Evolutionary conservation across 2,888 invertebrate genomes (phyloP), one percentile per base, ranked within the genome.

Genomic region (Chymomyza procnemis): DNA sequence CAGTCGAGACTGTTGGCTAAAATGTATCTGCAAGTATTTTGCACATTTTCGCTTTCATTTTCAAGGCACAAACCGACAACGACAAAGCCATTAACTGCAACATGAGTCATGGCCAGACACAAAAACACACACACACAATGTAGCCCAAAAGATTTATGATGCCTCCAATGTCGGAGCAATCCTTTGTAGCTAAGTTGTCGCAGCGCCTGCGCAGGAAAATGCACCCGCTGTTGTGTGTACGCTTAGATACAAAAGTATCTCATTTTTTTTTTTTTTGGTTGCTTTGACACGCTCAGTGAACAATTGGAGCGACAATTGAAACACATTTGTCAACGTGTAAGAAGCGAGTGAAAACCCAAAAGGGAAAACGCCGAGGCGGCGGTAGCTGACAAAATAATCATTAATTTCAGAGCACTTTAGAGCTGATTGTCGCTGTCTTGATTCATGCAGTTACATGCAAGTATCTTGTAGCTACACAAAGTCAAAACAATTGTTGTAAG

Each of bases 301-400:
- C 73, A 78, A 78, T 79, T 71, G 61, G 59, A 62, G 68, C 69
- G 77, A 77, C 87, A 87, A 84, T 84, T 84, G 84, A 87, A 85
- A 75, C 72, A 85, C 84, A 87, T 87, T 84, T 84, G 85, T 79
- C 85, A 78, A 64, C 64, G 59, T 62, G 47, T 63, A 59, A 48
- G 64, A 52, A 16, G 50, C 16, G 55, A 47, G 48, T 47, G 46
- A 12, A 19, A 26, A 26, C 26, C 26, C 46, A 21, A 41, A 4
- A n/a, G 58, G 14, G 34, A 18, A 6, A n/a, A 12, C 26, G 14
- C n/a, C n/a, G n/a, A n/a, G n/a, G 55, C 14, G 52, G 50, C 52
- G 61, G 67, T 4, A 64, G 66, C 68, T 66, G 70, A 75, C 64
- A 80, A 75, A 69, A 71, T 74, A 80, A 72, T 78, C 76, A 80